Evolutionary conservation across 2,113 vertebrate genomes (phyloP).

Genomic region (Triplophysa rosa): DNA sequence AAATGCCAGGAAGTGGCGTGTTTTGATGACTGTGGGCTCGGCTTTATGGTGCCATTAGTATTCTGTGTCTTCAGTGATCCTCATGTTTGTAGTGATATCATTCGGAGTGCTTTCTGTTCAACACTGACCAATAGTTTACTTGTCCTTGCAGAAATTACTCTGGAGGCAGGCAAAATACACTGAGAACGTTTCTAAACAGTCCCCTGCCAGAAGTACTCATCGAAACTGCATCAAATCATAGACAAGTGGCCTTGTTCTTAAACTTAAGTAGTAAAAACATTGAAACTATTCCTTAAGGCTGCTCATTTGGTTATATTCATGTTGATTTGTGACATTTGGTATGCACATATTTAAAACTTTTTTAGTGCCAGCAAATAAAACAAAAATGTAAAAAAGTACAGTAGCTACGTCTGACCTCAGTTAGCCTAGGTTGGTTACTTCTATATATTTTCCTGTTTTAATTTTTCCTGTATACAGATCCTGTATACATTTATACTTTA

Average conservation of each 20-base stretch:
- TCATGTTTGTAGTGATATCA: constrained; percentile 55
- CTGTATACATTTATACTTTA: no score
- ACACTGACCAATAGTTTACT: constrained; percentile 57
- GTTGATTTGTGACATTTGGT: no score
- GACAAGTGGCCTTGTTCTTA: constrained; percentile 41
- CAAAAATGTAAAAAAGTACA: no score
- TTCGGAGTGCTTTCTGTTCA: constrained; percentile 50
- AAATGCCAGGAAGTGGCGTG: constrained; percentile 36
- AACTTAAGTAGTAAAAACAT: not conserved
- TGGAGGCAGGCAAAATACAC: constrained; percentile 56
- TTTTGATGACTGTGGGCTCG: constrained; percentile 24
- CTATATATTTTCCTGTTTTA: no score
- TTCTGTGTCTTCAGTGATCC: constrained; percentile 37
- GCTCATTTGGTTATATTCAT: no score
- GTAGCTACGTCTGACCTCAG: no score
- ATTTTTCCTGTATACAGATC: no score
- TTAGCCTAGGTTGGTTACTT: no score
- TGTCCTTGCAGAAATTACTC: constrained; percentile 64
- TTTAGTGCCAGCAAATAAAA: no score
- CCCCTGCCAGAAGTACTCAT: constrained; percentile 33
- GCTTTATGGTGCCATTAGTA: constrained; percentile 53
- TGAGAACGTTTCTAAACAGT: constrained; percentile 44
- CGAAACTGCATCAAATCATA: constrained; percentile 52
- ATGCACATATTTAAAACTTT: not conserved
- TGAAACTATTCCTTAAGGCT: not conserved